Percentiles rank a stretch among this genome's conserved stretches.
These are phyloP conservation scores for Ichneumoninae sp. DNA, from an alignment of 2,888 invertebrate genomes.

Conservation along the genomic window DNA sequence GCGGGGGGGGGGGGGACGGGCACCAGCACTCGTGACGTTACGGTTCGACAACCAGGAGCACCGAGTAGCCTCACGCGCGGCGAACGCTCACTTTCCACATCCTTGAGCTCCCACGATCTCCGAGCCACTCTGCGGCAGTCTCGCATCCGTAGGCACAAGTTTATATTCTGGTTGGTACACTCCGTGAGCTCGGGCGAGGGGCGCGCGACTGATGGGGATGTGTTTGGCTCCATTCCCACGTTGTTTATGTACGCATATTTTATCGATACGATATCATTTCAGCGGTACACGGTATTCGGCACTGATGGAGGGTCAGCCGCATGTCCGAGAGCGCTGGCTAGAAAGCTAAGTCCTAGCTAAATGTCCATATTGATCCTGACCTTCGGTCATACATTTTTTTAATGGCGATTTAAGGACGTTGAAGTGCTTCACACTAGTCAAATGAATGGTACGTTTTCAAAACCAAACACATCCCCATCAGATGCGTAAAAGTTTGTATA, in stretches of 20 bases:
- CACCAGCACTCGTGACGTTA: slow-evolving; percentile 73
- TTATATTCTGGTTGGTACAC: slow-evolving; percentile 14
- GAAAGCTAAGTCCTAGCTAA: neutral
- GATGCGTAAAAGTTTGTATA: too few relatives aligned
- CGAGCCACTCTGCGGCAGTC: slow-evolving; percentile 27
- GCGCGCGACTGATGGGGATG: neutral
- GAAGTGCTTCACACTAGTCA: too few relatives aligned
- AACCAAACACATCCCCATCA: too few relatives aligned
- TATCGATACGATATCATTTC: neutral
- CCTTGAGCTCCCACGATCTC: slow-evolving; percentile 69
- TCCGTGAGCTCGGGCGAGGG: neutral
- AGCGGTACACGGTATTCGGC: neutral
- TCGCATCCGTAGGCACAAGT: slow-evolving; percentile 24
- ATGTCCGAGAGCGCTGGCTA: neutral
- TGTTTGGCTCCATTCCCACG: slow-evolving; percentile 5
- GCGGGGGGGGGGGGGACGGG: too few relatives aligned
- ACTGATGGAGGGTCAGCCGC: neutral
- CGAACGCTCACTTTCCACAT: slow-evolving; percentile 75
- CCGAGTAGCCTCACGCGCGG: slow-evolving; percentile 49
- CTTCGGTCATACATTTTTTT: too few relatives aligned
- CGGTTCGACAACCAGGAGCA: slow-evolving; percentile 73
- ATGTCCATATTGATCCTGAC: too few relatives aligned
- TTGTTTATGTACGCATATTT: neutral
- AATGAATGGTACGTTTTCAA: too few relatives aligned
- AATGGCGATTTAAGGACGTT: too few relatives aligned